Percentiles rank a stretch among this genome's conserved stretches.
These are phyloP conservation scores for Nerophis lumbriciformis DNA, from an alignment of 2,113 vertebrate genomes.

Conservation along the genomic window DNA sequence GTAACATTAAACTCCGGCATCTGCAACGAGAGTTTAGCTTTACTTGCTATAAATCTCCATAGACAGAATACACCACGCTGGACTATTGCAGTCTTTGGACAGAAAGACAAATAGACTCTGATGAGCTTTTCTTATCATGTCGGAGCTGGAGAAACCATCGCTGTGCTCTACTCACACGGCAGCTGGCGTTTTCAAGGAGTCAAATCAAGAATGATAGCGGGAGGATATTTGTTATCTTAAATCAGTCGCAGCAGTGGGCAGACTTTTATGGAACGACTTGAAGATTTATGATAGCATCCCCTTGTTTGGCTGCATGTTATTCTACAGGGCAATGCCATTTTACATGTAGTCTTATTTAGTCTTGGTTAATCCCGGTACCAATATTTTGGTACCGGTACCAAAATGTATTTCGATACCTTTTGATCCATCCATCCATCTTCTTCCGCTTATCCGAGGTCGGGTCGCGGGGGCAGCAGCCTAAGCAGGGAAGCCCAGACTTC, in stretches of 20 bases:
- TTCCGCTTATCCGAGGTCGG: no score
- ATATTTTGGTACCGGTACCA: background rate
- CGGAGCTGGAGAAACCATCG: constrained; percentile 50
- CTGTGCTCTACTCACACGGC: constrained; percentile 38
- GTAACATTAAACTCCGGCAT: constrained; percentile 17
- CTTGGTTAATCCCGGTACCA: background rate
- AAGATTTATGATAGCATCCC: constrained; percentile 45
- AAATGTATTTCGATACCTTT: no score
- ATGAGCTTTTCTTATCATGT: constrained; percentile 24
- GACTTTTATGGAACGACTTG: constrained; percentile 40
- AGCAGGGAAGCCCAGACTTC: no score
- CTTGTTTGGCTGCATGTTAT: constrained; percentile 23
- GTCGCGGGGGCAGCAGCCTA: no score
- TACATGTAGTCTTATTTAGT: constrained; percentile 34
- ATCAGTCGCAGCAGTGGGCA: constrained; percentile 40
- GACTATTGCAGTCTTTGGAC: constrained; percentile 25
- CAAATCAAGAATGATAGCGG: constrained; percentile 28
- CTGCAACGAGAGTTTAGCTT: constrained; percentile 44
- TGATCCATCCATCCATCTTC: no score
- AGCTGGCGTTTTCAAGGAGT: constrained; percentile 37
- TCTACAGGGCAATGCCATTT: constrained; percentile 13
- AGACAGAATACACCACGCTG: constrained; percentile 33
- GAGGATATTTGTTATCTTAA: constrained; percentile 62
- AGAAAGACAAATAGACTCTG: constrained; percentile 21
- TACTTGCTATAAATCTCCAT: constrained; percentile 36